These are phyloP conservation scores for Poecile atricapillus DNA, from an alignment of 2,113 vertebrate genomes.

Conservation along the genomic window DNA sequence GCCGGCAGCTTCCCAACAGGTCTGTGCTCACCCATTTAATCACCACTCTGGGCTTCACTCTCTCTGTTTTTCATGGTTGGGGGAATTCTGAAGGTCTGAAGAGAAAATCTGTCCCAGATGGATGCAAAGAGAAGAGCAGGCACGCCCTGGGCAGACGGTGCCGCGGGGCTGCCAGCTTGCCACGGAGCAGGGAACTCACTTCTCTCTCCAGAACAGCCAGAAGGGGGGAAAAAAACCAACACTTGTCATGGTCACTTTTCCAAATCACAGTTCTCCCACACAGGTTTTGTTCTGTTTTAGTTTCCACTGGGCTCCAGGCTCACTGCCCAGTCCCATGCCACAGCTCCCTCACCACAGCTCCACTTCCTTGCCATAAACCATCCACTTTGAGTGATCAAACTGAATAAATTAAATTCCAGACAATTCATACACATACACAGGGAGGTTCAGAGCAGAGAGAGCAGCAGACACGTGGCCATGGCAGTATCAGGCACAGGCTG, in stretches of 20 bases:
- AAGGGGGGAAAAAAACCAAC: rapidly evolving
- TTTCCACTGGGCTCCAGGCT: background rate
- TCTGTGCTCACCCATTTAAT: background rate
- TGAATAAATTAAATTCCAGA: background rate
- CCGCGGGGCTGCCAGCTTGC: background rate
- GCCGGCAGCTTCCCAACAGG: background rate
- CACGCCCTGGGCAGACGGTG: background rate
- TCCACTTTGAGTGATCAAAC: background rate
- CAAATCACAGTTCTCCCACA: background rate
- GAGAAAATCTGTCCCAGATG: background rate
- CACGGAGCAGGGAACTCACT: background rate
- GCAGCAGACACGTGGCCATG: background rate
- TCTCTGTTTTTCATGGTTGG: background rate
- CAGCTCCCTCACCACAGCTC: background rate
- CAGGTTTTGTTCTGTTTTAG: background rate
- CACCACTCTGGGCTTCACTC: background rate
- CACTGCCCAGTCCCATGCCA: rapidly evolving
- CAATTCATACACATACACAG: background rate
- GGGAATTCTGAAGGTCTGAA: background rate
- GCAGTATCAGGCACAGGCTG: background rate
- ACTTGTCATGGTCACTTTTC: background rate
- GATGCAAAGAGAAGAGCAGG: background rate
- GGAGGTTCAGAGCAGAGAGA: background rate
- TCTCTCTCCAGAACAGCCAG: background rate
- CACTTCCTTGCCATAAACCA: background rate